These are phyloP conservation scores for Ormia ochracea DNA, from an alignment of 2,888 invertebrate species.

Conservation along the genomic window DNA sequence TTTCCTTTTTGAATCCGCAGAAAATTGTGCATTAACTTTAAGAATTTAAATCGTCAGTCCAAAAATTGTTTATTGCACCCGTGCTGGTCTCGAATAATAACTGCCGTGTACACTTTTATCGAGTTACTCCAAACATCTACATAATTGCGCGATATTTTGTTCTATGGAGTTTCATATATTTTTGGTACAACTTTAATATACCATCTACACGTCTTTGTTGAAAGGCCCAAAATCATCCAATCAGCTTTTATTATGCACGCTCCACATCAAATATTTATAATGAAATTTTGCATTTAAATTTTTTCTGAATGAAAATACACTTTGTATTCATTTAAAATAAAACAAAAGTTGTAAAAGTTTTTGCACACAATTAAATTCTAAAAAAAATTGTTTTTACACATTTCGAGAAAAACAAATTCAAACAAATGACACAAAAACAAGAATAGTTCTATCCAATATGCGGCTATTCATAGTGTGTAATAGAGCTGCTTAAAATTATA, in stretches of 20 bases:
- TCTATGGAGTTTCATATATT: too few species aligned
- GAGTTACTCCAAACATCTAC: too few species aligned
- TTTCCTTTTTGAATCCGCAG: too few species aligned
- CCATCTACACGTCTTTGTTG: too few species aligned
- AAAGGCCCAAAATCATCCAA: neutral
- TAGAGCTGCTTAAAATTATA: slow-evolving; percentile 54
- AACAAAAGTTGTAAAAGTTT: slow-evolving; percentile 7
- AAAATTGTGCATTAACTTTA: too few species aligned
- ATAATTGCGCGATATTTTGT: too few species aligned
- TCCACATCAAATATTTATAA: too few species aligned
- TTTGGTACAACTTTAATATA: too few species aligned
- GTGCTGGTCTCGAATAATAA: too few species aligned
- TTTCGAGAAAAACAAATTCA: neutral
- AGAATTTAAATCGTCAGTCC: too few species aligned
- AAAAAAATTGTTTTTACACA: slow-evolving; percentile 13
- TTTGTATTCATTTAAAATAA: slow-evolving; percentile 13
- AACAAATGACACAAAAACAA: neutral
- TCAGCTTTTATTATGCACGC: neutral
- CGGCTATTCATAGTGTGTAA: slow-evolving; percentile 25
- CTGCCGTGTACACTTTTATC: too few species aligned
- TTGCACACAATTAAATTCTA: slow-evolving; percentile 31
- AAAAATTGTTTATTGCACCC: too few species aligned
- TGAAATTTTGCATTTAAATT: neutral
- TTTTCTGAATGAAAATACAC: neutral
- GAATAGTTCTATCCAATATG: neutral